Base-by-base conservation (phyloP, 2,888 invertebrate genomes). In the Ophion ventricosus region DNA sequence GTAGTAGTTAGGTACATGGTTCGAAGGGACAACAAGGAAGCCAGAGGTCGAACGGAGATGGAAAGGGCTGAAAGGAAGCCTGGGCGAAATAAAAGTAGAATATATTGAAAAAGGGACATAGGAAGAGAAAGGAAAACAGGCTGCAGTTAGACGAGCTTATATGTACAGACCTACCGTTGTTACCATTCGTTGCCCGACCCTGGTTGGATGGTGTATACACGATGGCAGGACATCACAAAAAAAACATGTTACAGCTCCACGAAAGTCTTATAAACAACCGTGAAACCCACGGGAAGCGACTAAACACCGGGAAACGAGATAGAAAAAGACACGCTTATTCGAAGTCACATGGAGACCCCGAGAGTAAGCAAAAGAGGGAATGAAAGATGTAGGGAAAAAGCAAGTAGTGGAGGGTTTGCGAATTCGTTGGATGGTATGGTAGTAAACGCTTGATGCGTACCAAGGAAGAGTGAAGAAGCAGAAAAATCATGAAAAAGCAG, bases 221-320 rank as follows among this genome's bases (percentile, higher is more conserved):
- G 61, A 64, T 35, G 64, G 54, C 61, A 70, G 64, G 29, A 79
- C 70, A 70, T 54, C 72, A 67, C 63, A 63, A 79, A 70, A 63
- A 63, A 72, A 72, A 54, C 20, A 57, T 85, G 88, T 86, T 90
- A 88, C 90, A 90, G 89, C 88, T 80, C 86, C 86, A 61, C 89
- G 88, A 88, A 90, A 91, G 90, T 91, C 90, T 91, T 91, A 91
- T 90, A 91, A 91, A 91, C 91, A 91, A 90, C 88, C 89, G 88
- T 84, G 82, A 61, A 67, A 86, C 88, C 85, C 87, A 87, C 87
- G 85, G 88, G 87, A 87, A 80, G 72, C 67, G 76, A 63, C 76
- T 59, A 67, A 67, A 80, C 67, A 83, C 63, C 61, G 75, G 63
- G 79, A 77, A 82, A 76, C 82, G 82, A 85, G 83, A 78, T 66